A percentile compares a stretch with the other conserved stretches of the same genome.
Evolutionary conservation across 2,888 invertebrate genomes (phyloP).

Genomic region (Oligia strigilis): DNA sequence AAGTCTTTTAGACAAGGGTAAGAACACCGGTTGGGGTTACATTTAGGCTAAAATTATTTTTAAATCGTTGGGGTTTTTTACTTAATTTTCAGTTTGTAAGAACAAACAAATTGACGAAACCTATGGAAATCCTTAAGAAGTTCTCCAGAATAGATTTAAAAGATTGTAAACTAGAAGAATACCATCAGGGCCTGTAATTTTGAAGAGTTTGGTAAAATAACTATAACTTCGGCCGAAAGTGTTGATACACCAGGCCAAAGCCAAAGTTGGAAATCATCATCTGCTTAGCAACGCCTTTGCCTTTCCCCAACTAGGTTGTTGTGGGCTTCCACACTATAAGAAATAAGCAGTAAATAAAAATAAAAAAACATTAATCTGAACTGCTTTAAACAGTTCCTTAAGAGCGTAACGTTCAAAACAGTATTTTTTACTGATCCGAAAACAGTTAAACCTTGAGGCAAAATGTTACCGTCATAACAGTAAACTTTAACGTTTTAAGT

Average conservation of each 20-base stretch:
- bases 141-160: not conserved
- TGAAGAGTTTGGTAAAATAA: too few relatives aligned
- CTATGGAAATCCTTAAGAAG: not conserved
- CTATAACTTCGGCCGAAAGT: not conserved
- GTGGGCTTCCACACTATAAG: not conserved
- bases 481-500: too few relatives aligned
- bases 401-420: too few relatives aligned
- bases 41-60: slow-evolving; percentile 10
- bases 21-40: slow-evolving; percentile 15
- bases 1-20: slow-evolving; percentile 41
- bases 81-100: not conserved
- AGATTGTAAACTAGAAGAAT: not conserved
- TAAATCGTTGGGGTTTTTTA: not conserved
- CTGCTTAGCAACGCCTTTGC: not conserved
- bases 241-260: not conserved
- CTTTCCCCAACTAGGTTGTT: not conserved
- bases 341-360: too few relatives aligned
- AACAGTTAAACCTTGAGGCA: too few relatives aligned
- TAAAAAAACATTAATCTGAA: too few relatives aligned
- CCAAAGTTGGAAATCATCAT: not conserved
- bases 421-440: too few relatives aligned
- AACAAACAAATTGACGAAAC: not conserved
- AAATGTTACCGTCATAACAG: too few relatives aligned
- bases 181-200: not conserved
- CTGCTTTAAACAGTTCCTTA: too few relatives aligned